A percentile compares a stretch with the other conserved stretches of the same genome.
phyloP scores from a whole-genome alignment of 2,888 invertebrate genomes.

The Eilema griseolum region DNA sequence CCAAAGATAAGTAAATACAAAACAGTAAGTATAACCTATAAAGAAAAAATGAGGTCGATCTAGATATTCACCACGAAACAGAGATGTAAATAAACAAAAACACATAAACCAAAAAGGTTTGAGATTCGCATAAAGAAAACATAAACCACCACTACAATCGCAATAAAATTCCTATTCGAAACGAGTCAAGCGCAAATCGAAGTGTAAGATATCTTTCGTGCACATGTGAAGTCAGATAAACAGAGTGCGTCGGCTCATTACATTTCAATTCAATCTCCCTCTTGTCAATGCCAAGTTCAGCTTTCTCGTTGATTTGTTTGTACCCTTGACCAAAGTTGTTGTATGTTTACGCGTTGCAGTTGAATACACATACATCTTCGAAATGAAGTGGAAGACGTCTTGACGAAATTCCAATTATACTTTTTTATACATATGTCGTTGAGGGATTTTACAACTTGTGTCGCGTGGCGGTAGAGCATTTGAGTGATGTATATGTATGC shows the following conservation, averaged over 20 bases:
- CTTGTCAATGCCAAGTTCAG: slow-evolving; percentile 79
- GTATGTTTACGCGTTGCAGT: neutral
- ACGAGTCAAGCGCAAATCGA: slow-evolving; percentile 6
- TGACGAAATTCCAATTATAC: neutral
- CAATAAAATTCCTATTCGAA: slow-evolving; percentile 16
- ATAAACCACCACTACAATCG: slow-evolving; percentile 4
- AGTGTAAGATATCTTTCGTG: slow-evolving; percentile 6
- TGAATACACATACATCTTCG: neutral
- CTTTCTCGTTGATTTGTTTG: slow-evolving; percentile 79
- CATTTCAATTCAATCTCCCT: slow-evolving; percentile 74
- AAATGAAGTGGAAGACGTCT: neutral
- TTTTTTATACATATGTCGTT: neutral
- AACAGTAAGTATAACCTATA: no score
- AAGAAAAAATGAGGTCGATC: neutral
- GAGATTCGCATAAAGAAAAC: neutral
- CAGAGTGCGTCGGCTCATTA: slow-evolving; percentile 60
- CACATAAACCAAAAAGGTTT: slow-evolving; percentile 2
- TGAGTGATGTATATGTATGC: no score
- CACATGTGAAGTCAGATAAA: neutral
- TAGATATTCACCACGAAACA: neutral
- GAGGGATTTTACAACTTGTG: neutral
- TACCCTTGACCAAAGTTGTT: slow-evolving; percentile 64
- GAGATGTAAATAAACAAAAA: neutral
- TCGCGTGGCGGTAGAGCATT: no score
- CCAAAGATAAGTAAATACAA: no score